phyloP scores from a whole-genome alignment of 2,797 vertebrate species.

The Cirrhinus mrigala region DNA sequence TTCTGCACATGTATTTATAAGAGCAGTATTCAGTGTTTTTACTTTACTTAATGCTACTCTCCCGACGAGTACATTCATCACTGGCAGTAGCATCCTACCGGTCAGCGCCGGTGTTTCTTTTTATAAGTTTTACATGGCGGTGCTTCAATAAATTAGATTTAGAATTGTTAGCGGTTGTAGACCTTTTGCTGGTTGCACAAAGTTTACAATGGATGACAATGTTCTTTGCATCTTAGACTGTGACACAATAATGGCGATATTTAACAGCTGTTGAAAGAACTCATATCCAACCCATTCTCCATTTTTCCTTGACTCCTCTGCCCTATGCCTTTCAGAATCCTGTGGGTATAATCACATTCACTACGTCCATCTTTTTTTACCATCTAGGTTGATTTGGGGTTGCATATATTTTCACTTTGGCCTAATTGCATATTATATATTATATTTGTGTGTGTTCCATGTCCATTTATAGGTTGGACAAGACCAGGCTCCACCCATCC shows the following conservation, averaged over 20 bases:
- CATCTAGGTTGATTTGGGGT: not conserved
- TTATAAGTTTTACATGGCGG: too few species aligned
- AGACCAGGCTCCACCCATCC: not conserved
- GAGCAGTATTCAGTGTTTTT: too few species aligned
- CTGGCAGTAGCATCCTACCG: too few species aligned
- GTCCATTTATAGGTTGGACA: constrained; percentile 9
- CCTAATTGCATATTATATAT: not conserved
- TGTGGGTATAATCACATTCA: not conserved
- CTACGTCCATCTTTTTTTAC: not conserved
- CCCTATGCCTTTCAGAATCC: not conserved
- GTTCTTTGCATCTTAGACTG: constrained; percentile 5
- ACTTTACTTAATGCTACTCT: too few species aligned
- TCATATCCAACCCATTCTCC: not conserved
- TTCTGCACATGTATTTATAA: too few species aligned
- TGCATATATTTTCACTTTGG: constrained; percentile 14
- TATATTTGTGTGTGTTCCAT: constrained; percentile 11
- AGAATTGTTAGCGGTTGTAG: too few species aligned
- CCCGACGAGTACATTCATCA: too few species aligned
- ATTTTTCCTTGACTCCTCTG: not conserved
- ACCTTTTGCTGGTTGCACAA: too few species aligned
- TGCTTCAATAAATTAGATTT: too few species aligned
- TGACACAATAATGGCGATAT: constrained; percentile 1
- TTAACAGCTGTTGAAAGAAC: constrained; percentile 12
- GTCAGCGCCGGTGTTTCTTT: too few species aligned
- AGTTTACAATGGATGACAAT: not conserved